Base-by-base conservation (phyloP, 2,797 vertebrate species). In the Eidolon dupreanum region DNA sequence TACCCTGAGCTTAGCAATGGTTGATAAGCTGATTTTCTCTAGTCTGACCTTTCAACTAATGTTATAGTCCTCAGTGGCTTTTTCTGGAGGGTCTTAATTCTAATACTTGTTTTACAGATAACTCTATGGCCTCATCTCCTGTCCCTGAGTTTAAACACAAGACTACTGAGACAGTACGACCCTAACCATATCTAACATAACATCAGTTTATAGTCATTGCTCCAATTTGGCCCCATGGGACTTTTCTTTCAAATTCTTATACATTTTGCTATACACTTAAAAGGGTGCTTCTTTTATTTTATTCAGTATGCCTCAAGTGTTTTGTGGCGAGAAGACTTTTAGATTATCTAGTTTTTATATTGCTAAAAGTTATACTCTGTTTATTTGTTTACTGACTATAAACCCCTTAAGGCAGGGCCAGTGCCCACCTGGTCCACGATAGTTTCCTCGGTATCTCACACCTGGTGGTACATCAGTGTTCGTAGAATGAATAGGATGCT, bases 311-410 rank as follows among this genome's bases (percentile, higher is more conserved):
- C 53, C 38, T 93, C 31, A 43, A 36, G n/a, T 79, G 10, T 95
- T 92, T 81, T 92, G 38, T 90, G 66, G 26, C 86, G 24, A 89
- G 46, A 81, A 26, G 59, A n/a, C 33, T 90, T 92, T 61, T 11
- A 49, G 31, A 33, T 85, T 51, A 65, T 26, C 8, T 61, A n/a
- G 41, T 68, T 92, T 92, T 57, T 17, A 26, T 75, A 51, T 70
- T 71, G 74, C 78, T 46, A 82, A 41, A 82, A 85, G 73, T 68
- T 71, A 15, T 82, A 82, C 28, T 59, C 33, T 66, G 3, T 83
- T 73, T 91, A 63, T 26, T 74, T 70, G 19, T 75, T 63, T 92
- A 46, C 68, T 89, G 53, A 75, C 53, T 51, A 0, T 71, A 22
- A 71, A 51, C 38, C 90, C 20, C 19, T 4, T 73, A 43, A 93